Base-by-base conservation (phyloP, 2,113 vertebrate species). In the Cygnus atratus region DNA sequence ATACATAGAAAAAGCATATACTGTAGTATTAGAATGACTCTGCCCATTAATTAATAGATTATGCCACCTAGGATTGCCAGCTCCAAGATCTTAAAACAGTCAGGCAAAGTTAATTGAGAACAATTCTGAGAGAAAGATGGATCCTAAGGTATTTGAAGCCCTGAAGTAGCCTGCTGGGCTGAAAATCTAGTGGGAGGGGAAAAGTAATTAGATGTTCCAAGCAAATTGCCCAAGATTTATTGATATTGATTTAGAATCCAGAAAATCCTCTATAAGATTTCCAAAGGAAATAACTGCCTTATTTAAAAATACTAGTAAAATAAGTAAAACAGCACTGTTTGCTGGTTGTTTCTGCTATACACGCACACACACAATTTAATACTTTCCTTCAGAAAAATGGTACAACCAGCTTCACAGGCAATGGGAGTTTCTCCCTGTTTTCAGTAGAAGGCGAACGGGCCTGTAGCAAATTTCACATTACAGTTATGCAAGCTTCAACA, bases 241-340 rank as follows among this genome's bases (percentile, higher is more conserved):
- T 96, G 95, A 84, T 96, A 93, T 93, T 95, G 90, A 94, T 95
- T 96, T 96, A 62, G 96, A 96, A 96, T 92, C 90, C 48, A 91
- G 93, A 93, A 82, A 96, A 92, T 89, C 70, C 28, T 93, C 66
- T 76, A 35, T 68, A 93, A 93, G 58, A 93, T 89, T 93, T 96
- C 90, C 86, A 93, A 82, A 89, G 66, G 66, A 96, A 84, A 31
- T 11, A 88, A 87, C 52, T 50, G 35, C 11, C 24, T 82, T 62
- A 54, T 78, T 87, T 67, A 1, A 2, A 61, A 66, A 9, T 4
- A 13, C 0, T 50, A 52, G 24, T 52, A 52, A 52, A 52, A 52
- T 52, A 52, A 52, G 71, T 52, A 86, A 90, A 87, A 29, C 20
- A 81, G 13, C 15, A 48, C 22, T 78, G 68, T 31, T 61, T 31